These are phyloP conservation scores for Tretioscincus oriximinensis DNA, from an alignment of 2,113 vertebrate genomes.

Conservation along the genomic window DNA sequence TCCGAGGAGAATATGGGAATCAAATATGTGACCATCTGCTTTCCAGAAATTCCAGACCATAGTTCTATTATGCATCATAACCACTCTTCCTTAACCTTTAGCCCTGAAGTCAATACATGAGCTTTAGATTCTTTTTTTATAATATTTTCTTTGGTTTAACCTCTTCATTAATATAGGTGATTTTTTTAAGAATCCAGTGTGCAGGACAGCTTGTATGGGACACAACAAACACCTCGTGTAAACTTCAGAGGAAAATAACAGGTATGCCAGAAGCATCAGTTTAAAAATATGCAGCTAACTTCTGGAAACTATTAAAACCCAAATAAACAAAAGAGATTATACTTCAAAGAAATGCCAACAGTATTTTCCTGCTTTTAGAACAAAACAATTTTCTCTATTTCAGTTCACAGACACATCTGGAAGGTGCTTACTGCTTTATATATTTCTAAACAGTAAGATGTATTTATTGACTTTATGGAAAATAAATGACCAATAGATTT, in stretches of 20 bases:
- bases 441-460: slow-evolving; percentile 82
- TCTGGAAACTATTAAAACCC: slow-evolving; percentile 86
- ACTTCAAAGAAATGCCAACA: slow-evolving; percentile 88
- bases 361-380: slow-evolving; percentile 80
- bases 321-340: slow-evolving; percentile 86
- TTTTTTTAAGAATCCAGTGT: slow-evolving; percentile 44
- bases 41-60: too few relatives aligned
- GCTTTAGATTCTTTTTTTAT: slow-evolving; percentile 47
- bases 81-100: too few relatives aligned
- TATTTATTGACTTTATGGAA: slow-evolving; percentile 83
- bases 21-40: too few relatives aligned
- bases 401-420: slow-evolving; percentile 83
- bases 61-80: too few relatives aligned
- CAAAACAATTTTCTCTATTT: slow-evolving; percentile 81
- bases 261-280: slow-evolving; percentile 78
- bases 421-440: slow-evolving; percentile 82
- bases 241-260: slow-evolving; percentile 68
- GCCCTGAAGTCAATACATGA: background rate
- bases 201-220: background rate
- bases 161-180: slow-evolving; percentile 50
- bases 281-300: slow-evolving; percentile 83
- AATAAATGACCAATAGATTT: slow-evolving; percentile 82
- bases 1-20: too few relatives aligned
- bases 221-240: slow-evolving; percentile 48
- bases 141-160: slow-evolving; percentile 59